Percentiles rank a stretch among this genome's conserved stretches.
Conservation (phyloP, 2,888 invertebrate genomes). For the Ctenicera cuprea region DNA sequence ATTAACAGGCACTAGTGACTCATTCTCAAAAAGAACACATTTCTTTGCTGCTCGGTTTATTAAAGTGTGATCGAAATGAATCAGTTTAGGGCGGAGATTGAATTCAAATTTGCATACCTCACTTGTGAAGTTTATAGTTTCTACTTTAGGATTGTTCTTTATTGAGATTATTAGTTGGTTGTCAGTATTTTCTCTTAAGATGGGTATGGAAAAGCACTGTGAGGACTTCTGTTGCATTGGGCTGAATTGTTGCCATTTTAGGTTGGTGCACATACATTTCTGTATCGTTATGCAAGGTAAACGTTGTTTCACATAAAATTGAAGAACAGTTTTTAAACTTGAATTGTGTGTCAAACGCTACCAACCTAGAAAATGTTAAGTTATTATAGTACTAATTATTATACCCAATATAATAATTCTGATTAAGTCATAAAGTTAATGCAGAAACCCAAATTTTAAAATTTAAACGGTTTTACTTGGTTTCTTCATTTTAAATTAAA, state of each 20-base stretch:
- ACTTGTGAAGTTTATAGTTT: slow-evolving; percentile 74
- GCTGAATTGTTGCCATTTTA: slow-evolving; percentile 59
- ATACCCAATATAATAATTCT: too few relatives aligned
- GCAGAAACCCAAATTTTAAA: too few relatives aligned
- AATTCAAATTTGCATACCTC: slow-evolving; percentile 75
- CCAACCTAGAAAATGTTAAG: slow-evolving; percentile 71
- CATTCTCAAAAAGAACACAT: slow-evolving; percentile 75
- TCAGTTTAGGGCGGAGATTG: slow-evolving; percentile 67
- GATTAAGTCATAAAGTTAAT: too few relatives aligned
- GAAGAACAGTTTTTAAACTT: slow-evolving; percentile 76
- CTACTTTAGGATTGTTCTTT: slow-evolving; percentile 77
- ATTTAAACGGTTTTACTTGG: too few relatives aligned
- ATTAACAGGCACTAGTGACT: slow-evolving; percentile 75
- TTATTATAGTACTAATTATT: too few relatives aligned
- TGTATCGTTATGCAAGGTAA: slow-evolving; percentile 72
- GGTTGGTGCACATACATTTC: slow-evolving; percentile 73
- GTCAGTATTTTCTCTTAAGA: slow-evolving; percentile 63
- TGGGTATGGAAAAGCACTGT: slow-evolving; percentile 66
- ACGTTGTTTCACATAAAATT: slow-evolving; percentile 73
- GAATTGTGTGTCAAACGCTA: slow-evolving; percentile 73
- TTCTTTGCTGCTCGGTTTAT: slow-evolving; percentile 74
- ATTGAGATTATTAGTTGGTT: slow-evolving; percentile 69
- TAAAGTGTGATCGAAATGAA: slow-evolving; percentile 76
- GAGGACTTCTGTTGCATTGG: slow-evolving; percentile 62
- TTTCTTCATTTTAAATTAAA: slow-evolving; percentile 3